Conservation (phyloP, 2,797 vertebrate genomes). For the Odontamblyopus rebecca region DNA sequence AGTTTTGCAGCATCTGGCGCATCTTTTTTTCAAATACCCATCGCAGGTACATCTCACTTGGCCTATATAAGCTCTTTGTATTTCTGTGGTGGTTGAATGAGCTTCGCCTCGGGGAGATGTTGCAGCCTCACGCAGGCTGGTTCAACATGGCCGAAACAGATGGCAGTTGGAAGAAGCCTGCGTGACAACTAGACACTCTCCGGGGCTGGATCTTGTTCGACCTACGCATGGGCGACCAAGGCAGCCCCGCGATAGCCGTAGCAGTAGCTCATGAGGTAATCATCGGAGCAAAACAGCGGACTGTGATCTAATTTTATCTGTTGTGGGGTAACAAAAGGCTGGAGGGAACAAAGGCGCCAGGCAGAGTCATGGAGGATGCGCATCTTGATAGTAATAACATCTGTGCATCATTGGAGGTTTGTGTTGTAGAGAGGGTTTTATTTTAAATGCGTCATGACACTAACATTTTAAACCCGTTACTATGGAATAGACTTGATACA, state of each 20-base stretch:
- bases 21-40: slow-evolving; percentile 3
- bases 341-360: slow-evolving; percentile 38
- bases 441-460: not conserved
- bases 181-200: slow-evolving; percentile 62
- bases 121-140: slow-evolving; percentile 43
- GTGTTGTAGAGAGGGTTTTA: slow-evolving; percentile 11
- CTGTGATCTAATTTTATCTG: slow-evolving; percentile 68
- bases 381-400: slow-evolving; percentile 51
- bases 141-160: slow-evolving; percentile 72
- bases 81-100: slow-evolving; percentile 29
- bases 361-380: slow-evolving; percentile 33
- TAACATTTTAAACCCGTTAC: no score
- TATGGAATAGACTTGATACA: no score
- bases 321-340: slow-evolving; percentile 57
- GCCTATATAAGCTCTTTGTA: slow-evolving; percentile 28
- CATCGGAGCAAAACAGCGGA: slow-evolving; percentile 72
- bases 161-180: slow-evolving; percentile 62
- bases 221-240: slow-evolving; percentile 56
- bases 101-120: slow-evolving; percentile 43
- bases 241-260: slow-evolving; percentile 16
- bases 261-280: slow-evolving; percentile 70
- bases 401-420: slow-evolving; percentile 31
- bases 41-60: slow-evolving; percentile 13
- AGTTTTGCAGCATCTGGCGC: not conserved
- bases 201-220: slow-evolving; percentile 48